phyloP scores from a whole-genome alignment of 2,113 vertebrate species.

The Gallinago media region DNA sequence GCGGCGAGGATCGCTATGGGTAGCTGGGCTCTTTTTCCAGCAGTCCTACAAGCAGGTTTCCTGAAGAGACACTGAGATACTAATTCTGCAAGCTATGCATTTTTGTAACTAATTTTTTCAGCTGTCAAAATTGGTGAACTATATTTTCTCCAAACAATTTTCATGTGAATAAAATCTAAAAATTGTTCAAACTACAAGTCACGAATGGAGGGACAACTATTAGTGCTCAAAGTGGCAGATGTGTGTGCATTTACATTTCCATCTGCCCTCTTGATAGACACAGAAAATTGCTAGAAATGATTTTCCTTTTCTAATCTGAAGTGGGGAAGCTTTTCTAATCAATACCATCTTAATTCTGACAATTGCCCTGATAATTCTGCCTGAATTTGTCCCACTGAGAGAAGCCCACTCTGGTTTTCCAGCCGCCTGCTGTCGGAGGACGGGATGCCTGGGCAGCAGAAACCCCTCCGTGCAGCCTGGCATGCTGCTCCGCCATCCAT shows the following conservation, averaged over 20 bases:
- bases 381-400: neutral
- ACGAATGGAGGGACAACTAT: constrained; percentile 6
- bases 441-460: neutral
- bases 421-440: neutral
- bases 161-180: constrained; percentile 21
- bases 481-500: rapidly evolving
- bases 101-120: constrained; percentile 34
- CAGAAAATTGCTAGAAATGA: neutral
- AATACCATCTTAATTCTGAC: neutral
- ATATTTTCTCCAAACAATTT: constrained; percentile 1
- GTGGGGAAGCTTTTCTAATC: neutral
- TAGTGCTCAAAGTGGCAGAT: neutral
- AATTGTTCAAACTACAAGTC: neutral
- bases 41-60: constrained; percentile 31
- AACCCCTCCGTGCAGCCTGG: neutral
- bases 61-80: neutral
- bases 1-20: neutral
- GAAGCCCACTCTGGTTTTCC: neutral
- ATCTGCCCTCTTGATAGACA: constrained; percentile 12
- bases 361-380: neutral
- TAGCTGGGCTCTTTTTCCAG: constrained; percentile 2
- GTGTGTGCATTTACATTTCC: neutral
- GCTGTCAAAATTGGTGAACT: neutral
- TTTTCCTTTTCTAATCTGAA: constrained; percentile 30
- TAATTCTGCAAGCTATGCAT: constrained; percentile 6